A percentile compares a stretch with the other conserved stretches of the same genome.
These are phyloP conservation scores for Hypselothyrea guttata DNA, from an alignment of 2,888 invertebrate genomes.

Conservation along the genomic window DNA sequence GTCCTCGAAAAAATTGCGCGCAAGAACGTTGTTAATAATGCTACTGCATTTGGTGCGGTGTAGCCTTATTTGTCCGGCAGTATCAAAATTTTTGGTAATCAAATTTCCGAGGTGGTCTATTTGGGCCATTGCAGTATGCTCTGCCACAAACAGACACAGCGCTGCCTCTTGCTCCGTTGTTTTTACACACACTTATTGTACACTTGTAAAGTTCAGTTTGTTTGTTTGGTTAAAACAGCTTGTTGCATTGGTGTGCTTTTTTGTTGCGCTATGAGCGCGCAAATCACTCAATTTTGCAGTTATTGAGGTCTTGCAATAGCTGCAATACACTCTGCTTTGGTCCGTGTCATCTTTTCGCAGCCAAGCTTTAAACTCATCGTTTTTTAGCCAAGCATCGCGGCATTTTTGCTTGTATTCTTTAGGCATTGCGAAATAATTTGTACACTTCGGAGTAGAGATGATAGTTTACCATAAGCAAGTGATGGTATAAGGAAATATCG, in stretches of 20 bases:
- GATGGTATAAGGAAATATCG: background rate
- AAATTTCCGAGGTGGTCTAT: constrained; percentile 1
- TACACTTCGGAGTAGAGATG: background rate
- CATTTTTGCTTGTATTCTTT: constrained; percentile 6
- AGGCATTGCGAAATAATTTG: background rate
- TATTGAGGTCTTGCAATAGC: constrained; percentile 1
- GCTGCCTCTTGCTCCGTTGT: constrained; percentile 8
- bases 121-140: constrained; percentile 9
- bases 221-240: constrained; percentile 1
- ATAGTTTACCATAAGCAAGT: constrained; percentile 2
- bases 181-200: background rate
- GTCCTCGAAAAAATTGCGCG: constrained; percentile 5
- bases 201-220: background rate
- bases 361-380: constrained; percentile 4
- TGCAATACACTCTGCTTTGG: background rate
- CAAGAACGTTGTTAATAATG: constrained; percentile 2
- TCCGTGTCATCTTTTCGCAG: constrained; percentile 4
- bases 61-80: background rate
- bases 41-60: background rate
- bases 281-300: constrained; percentile 1
- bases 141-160: constrained; percentile 13
- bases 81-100: background rate
- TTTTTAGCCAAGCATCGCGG: constrained; percentile 9
- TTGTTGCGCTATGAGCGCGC: constrained; percentile 1
- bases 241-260: background rate